Evolutionary conservation across 2,888 invertebrate species (phyloP).

Genomic region (Nematopogon swammerdamellus): DNA sequence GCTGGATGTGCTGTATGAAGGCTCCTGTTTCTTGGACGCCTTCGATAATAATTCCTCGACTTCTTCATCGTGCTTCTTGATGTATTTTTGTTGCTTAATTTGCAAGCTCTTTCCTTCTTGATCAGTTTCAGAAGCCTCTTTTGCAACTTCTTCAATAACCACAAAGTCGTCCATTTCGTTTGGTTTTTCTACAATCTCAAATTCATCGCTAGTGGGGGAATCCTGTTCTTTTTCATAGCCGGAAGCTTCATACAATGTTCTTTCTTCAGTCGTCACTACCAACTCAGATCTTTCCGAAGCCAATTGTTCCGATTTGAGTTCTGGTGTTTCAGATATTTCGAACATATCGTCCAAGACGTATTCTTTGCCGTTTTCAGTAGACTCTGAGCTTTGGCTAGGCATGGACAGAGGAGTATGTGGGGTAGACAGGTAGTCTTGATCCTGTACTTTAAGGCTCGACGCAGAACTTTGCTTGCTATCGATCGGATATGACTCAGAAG

Average conservation of each 20-base stretch:
- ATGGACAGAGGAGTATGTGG: constrained; percentile 60
- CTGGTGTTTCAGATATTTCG: constrained; percentile 57
- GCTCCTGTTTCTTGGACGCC: constrained; percentile 64
- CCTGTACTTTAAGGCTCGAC: constrained; percentile 46
- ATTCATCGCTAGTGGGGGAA: constrained; percentile 80
- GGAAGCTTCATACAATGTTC: constrained; percentile 37
- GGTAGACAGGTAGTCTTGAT: constrained; percentile 48
- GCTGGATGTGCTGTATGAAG: constrained; percentile 53
- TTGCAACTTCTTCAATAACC: constrained; percentile 84
- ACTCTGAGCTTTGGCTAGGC: constrained; percentile 63
- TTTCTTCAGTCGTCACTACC: constrained; percentile 60
- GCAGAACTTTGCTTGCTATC: constrained; percentile 60
- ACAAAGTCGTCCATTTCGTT: constrained; percentile 86
- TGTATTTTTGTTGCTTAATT: constrained; percentile 54
- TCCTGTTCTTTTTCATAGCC: constrained; percentile 58
- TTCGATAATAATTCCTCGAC: constrained; percentile 68
- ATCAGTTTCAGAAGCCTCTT: constrained; percentile 80
- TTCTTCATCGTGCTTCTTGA: constrained; percentile 65
- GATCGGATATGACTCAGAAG: constrained; percentile 28
- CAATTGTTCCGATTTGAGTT: constrained; percentile 46
- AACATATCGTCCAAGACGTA: constrained; percentile 60
- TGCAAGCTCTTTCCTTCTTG: constrained; percentile 78
- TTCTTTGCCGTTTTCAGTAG: constrained; percentile 63
- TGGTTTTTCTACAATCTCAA: constrained; percentile 84
- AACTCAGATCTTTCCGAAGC: constrained; percentile 53